Evolutionary conservation across 2,888 invertebrate species (phyloP).

Genomic region (Cantharis rustica): DNA sequence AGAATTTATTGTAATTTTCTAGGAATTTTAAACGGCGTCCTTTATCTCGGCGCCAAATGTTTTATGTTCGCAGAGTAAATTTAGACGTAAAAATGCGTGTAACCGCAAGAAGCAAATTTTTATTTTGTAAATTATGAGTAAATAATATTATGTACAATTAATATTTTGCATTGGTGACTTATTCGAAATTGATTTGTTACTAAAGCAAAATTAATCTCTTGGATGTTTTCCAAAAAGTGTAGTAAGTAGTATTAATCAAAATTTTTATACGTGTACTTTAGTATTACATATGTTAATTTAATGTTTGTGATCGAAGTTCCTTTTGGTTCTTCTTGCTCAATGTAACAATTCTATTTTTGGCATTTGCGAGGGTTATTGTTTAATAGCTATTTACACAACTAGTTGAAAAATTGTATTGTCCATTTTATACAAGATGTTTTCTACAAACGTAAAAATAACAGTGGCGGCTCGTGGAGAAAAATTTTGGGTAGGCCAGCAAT

Average conservation of each 20-base stretch:
- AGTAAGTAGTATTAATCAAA: background rate
- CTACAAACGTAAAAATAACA: too few species aligned
- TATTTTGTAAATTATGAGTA: background rate
- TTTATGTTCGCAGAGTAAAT: background rate
- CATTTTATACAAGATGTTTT: too few species aligned
- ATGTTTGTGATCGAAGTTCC: background rate
- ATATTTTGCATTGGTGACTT: background rate
- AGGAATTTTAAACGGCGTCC: background rate
- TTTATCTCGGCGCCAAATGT: background rate
- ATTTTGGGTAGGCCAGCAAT: too few species aligned
- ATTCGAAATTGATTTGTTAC: background rate
- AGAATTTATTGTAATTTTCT: background rate
- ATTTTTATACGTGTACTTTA: background rate
- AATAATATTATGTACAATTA: background rate
- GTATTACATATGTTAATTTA: background rate
- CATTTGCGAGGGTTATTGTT: background rate
- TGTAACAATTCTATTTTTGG: background rate
- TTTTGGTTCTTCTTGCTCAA: background rate
- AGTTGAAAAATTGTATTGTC: too few species aligned
- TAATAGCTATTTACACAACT: background rate
- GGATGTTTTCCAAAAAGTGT: background rate
- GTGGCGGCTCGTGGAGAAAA: too few species aligned
- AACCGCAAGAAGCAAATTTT: background rate
- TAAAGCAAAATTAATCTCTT: background rate
- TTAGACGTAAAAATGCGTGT: background rate